A percentile compares a stretch with the other conserved stretches of the same genome.
Conservation (phyloP, 2,888 invertebrate genomes). For the Sisyra nigra region DNA sequence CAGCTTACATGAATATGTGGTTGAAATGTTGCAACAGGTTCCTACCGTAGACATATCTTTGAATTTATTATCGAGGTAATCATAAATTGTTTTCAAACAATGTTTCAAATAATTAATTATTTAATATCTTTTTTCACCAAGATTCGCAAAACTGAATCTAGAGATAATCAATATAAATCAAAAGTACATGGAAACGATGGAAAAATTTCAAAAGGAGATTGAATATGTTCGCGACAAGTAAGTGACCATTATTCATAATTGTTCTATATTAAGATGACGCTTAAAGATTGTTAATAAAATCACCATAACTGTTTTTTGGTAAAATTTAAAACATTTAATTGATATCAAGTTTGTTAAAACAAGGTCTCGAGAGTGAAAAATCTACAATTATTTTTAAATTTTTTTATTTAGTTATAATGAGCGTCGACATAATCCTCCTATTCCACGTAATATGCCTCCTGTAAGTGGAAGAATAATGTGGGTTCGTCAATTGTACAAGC, state of each 20-base stretch:
- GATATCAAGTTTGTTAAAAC: neutral
- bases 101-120: no score
- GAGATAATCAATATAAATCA: constrained; percentile 57
- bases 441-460: constrained; percentile 63
- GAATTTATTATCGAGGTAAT: constrained; percentile 19
- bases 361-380: no score
- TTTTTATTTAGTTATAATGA: constrained; percentile 45
- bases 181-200: constrained; percentile 53
- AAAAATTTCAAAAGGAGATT: constrained; percentile 50
- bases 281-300: no score
- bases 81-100: no score
- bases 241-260: no score
- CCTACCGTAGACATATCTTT: constrained; percentile 24
- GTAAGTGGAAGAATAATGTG: constrained; percentile 67
- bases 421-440: constrained; percentile 52
- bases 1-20: constrained; percentile 56
- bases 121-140: constrained; percentile 20
- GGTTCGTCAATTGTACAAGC: constrained; percentile 61
- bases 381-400: neutral
- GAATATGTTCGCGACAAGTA: constrained; percentile 49
- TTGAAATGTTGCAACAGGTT: constrained; percentile 27
- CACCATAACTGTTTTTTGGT: neutral
- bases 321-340: neutral
- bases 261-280: no score
- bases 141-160: constrained; percentile 59